Evolutionary conservation across 2,113 vertebrate genomes (phyloP).

Genomic region (Melanocharis versteri): DNA sequence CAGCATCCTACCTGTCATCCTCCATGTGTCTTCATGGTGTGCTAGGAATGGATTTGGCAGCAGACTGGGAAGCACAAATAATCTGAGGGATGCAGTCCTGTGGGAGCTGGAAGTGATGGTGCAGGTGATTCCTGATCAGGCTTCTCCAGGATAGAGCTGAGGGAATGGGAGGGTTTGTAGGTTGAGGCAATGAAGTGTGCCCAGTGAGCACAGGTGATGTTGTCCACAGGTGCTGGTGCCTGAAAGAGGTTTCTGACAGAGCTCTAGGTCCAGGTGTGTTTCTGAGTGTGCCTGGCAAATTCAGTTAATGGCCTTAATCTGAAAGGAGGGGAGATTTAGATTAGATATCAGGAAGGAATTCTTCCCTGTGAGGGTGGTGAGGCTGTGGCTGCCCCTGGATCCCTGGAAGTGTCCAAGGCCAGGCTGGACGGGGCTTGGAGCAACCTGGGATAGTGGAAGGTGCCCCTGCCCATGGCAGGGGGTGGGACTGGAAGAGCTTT

Average conservation of each 20-base stretch:
- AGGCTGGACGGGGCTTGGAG: fast-evolving
- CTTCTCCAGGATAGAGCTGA: neutral
- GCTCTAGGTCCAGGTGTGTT: neutral
- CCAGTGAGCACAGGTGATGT: neutral
- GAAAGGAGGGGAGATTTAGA: neutral
- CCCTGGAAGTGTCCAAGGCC: neutral
- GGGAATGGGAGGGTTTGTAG: neutral
- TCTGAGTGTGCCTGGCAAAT: neutral
- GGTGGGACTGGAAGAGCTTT: fast-evolving
- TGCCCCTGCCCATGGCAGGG: neutral
- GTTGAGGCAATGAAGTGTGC: neutral
- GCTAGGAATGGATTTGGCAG: neutral
- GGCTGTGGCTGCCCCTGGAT: neutral
- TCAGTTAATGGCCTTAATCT: neutral
- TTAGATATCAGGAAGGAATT: neutral
- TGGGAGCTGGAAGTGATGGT: neutral
- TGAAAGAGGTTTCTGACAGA: neutral
- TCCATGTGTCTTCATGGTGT: fast-evolving
- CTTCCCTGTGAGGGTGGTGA: fast-evolving
- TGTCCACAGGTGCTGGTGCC: neutral
- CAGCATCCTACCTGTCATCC: neutral
- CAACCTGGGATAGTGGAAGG: fast-evolving
- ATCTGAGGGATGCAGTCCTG: neutral
- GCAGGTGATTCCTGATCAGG: neutral
- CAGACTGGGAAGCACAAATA: neutral